Conservation (phyloP, 2,888 invertebrate genomes). For the Ophonus ardosiacus region DNA sequence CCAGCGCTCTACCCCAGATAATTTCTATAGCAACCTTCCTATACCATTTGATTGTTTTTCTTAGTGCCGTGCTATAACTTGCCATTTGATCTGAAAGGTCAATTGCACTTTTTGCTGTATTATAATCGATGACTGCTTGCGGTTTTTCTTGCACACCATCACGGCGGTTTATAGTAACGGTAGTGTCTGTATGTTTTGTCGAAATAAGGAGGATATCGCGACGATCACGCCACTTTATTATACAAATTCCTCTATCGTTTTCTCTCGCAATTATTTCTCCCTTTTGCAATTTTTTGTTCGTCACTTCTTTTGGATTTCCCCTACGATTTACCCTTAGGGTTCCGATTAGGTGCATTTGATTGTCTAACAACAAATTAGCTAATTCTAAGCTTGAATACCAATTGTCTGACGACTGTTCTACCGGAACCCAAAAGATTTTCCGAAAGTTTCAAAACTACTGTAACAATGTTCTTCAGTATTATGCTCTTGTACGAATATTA, state of each 20-base stretch:
- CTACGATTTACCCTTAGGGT: neutral
- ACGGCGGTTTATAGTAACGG: too few relatives aligned
- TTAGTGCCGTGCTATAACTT: too few relatives aligned
- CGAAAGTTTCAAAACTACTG: conserved; percentile 28
- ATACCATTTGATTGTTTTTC: too few relatives aligned
- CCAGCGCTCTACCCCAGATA: too few relatives aligned
- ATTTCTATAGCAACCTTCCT: too few relatives aligned
- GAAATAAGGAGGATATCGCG: conserved; percentile 67
- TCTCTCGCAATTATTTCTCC: conserved; percentile 67
- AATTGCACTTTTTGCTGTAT: too few relatives aligned
- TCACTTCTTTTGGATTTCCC: neutral
- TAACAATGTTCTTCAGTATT: too few relatives aligned
- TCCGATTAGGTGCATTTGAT: neutral
- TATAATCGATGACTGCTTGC: too few relatives aligned
- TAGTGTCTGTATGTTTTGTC: conserved; percentile 55
- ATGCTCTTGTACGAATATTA: too few relatives aligned
- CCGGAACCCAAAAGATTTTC: conserved; percentile 41
- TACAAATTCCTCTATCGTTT: conserved; percentile 66
- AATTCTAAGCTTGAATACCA: neutral
- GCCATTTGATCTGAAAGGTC: too few relatives aligned
- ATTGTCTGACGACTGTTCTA: neutral
- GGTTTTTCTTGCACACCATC: too few relatives aligned
- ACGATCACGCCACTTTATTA: conserved; percentile 69
- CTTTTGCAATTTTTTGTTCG: conserved; percentile 65
- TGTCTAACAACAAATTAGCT: neutral